Conservation (phyloP, 2,888 invertebrate genomes). For the Geotrupes spiniger region DNA sequence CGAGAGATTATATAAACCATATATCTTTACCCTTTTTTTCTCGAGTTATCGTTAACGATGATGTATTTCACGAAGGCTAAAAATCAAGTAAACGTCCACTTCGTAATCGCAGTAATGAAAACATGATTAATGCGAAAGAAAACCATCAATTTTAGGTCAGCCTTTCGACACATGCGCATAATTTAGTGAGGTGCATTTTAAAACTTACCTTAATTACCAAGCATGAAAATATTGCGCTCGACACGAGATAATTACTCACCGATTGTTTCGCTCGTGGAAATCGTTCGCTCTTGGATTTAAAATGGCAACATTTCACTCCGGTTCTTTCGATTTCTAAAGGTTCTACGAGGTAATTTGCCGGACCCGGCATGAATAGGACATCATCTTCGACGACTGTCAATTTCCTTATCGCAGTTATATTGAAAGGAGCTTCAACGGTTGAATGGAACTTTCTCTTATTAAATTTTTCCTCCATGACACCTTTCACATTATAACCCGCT, state of each 20-base stretch:
- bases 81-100: too few species aligned
- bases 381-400: constrained; percentile 27
- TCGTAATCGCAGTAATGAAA: too few species aligned
- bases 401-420: constrained; percentile 29
- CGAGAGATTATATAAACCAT: too few species aligned
- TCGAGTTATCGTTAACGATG: too few species aligned
- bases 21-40: too few species aligned
- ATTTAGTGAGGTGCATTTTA: too few species aligned
- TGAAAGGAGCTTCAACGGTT: constrained; percentile 31
- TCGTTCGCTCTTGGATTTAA: constrained; percentile 29
- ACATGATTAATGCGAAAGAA: too few species aligned
- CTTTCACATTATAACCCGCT: constrained; percentile 29
- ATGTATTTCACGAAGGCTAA: too few species aligned
- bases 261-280: constrained; percentile 20
- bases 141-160: too few species aligned
- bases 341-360: constrained; percentile 32
- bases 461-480: constrained; percentile 28
- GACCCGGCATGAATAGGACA: constrained; percentile 29
- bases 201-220: too few species aligned
- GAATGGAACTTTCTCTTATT: constrained; percentile 24
- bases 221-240: too few species aligned
- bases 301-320: constrained; percentile 22
- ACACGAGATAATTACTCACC: constrained; percentile 19
- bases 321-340: constrained; percentile 14
- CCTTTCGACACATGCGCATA: too few species aligned